Conservation (phyloP, 2,113 vertebrate species). For the Athene cunicularia region DNA sequence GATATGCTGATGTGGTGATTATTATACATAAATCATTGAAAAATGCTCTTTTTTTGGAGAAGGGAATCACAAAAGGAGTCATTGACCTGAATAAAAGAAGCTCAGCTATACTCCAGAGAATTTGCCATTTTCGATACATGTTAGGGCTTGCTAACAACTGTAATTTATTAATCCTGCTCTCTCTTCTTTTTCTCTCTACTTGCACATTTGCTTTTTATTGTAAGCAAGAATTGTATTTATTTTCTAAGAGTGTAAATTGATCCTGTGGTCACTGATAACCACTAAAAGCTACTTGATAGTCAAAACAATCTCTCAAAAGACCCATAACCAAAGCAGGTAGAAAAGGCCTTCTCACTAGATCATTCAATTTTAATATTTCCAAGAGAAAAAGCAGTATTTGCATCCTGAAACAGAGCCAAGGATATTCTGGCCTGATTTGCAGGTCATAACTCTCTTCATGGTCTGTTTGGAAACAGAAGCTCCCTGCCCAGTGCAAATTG, state of each 20-base stretch:
- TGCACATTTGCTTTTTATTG: slow-evolving; percentile 44
- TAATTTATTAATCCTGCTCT: slow-evolving; percentile 65
- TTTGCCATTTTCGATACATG: slow-evolving; percentile 55
- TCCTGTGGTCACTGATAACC: slow-evolving; percentile 29
- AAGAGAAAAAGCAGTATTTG: slow-evolving; percentile 40
- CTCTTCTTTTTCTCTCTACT: slow-evolving; percentile 19
- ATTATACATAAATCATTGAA: slow-evolving; percentile 69
- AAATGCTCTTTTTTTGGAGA: slow-evolving; percentile 59
- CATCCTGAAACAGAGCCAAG: slow-evolving; percentile 45
- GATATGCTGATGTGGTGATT: slow-evolving; percentile 60
- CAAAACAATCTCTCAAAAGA: slow-evolving; percentile 20
- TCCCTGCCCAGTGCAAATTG: slow-evolving; percentile 33
- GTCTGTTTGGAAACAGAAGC: slow-evolving; percentile 62
- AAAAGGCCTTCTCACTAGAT: neutral
- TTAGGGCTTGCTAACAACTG: slow-evolving; percentile 57
- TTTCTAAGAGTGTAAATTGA: slow-evolving; percentile 40
- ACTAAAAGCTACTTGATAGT: slow-evolving; percentile 42
- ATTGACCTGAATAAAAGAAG: slow-evolving; percentile 70
- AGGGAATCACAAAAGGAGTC: slow-evolving; percentile 65
- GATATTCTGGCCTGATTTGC: slow-evolving; percentile 47
- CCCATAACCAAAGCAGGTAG: slow-evolving; percentile 23
- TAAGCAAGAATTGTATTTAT: slow-evolving; percentile 54
- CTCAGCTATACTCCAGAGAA: slow-evolving; percentile 63
- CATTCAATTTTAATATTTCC: slow-evolving; percentile 58
- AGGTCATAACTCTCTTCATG: slow-evolving; percentile 31